Base-by-base conservation (phyloP, 2,113 vertebrate species). In the Hassar affinis region DNA sequence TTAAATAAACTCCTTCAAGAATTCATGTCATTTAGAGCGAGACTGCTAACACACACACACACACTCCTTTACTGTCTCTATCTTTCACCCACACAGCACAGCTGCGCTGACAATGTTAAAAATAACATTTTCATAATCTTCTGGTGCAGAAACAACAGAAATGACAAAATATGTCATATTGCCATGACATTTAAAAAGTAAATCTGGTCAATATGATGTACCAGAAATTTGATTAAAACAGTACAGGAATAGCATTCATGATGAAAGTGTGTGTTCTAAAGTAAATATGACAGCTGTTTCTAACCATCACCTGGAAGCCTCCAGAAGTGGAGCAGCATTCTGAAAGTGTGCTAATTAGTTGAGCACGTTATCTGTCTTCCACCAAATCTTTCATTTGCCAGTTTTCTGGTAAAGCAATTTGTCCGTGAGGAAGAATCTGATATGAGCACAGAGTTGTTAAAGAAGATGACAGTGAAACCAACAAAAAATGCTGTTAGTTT, bases 61-160 rank as follows among this genome's bases (percentile, higher is more conserved):
- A 49, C 45, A 74, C 45, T 49, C 25, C 45, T 72, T 49, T 27
- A 72, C 45, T 49, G 69, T 27, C n/a, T 72, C 69, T 27, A 49
- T 72, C 69, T 72, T 45, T 47, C 42, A 74, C 69, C 69, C 45
- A 74, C 69, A 74, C 25, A 74, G 45, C 62, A 61, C 76, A 57
- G 49, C 15, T 52, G 30, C n/a, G 64, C 79, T 69, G 79, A n/a
- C 79, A 80, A 66, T 80, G 62, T 38, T 80, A 80, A 80, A 80
- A 80, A 80, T 80, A 80, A 69, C 64, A 69, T 80, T 56, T 80
- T 69, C 30, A 80, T 80, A 80, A 80, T 27, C 15, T 80, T 56
- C 79, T 69, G 12, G 15, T 69, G 14, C 11, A 69, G 79, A 68
- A 80, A 54, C 79, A 68, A 59, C 76, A 38, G 47, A 33, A 54